These are phyloP conservation scores for Drosophila kanapiae DNA, from an alignment of 1,140 invertebrate genomes.

Conservation along the genomic window DNA sequence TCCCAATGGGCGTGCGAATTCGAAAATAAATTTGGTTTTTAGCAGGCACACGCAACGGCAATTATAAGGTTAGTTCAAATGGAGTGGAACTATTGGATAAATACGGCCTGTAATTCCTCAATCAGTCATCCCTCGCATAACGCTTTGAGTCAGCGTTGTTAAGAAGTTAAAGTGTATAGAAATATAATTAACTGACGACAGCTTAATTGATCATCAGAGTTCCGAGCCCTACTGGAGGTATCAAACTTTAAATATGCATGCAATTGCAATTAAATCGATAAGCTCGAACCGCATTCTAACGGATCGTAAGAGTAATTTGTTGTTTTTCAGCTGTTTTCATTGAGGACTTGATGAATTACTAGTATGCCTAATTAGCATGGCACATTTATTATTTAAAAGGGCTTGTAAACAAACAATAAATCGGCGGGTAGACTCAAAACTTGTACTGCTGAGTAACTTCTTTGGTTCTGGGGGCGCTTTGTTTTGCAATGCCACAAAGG, in stretches of 20 bases:
- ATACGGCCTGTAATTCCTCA: not conserved
- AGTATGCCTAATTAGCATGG: not conserved
- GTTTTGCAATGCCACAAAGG: not conserved
- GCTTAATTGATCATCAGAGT: slow-evolving; percentile 2
- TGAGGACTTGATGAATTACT: not conserved
- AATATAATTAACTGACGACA: not conserved
- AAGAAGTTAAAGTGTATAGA: not conserved
- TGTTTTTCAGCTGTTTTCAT: slow-evolving; percentile 20
- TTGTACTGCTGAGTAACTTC: not conserved
- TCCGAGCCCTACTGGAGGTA: not conserved
- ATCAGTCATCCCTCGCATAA: not conserved
- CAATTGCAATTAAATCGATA: slow-evolving; percentile 7
- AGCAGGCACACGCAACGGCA: not conserved
- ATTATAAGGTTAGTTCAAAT: not conserved
- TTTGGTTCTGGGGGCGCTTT: not conserved
- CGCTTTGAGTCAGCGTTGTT: slow-evolving; percentile 4
- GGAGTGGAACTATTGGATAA: not conserved
- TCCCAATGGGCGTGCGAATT: slow-evolving; percentile 10
- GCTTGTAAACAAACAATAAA: slow-evolving; percentile 7
- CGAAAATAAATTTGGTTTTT: slow-evolving; percentile 18
- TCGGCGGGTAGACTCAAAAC: not conserved
- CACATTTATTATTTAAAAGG: slow-evolving; percentile 3
- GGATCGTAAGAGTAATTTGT: slow-evolving; percentile 18
- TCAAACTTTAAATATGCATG: not conserved
- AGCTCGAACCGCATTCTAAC: slow-evolving; percentile 14